These are phyloP conservation scores for Phasianus colchicus DNA, from an alignment of 2,113 vertebrate genomes.

Conservation along the genomic window DNA sequence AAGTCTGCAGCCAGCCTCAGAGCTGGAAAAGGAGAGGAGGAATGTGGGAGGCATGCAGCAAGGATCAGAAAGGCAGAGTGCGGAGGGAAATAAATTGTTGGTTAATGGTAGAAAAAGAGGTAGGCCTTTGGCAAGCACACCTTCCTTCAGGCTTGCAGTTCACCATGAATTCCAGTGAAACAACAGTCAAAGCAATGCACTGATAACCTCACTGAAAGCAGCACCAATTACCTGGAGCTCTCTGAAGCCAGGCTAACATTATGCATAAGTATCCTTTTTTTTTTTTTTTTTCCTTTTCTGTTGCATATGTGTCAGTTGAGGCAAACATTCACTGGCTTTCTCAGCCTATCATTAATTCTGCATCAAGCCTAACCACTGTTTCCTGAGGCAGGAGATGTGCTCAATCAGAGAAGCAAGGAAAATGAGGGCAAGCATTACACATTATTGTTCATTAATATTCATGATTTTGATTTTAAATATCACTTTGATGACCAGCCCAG, in stretches of 20 bases:
- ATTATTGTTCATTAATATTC: not conserved
- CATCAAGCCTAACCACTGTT: not conserved
- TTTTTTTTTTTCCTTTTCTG: not conserved
- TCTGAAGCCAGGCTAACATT: not conserved
- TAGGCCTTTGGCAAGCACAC: accelerated
- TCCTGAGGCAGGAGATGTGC: not conserved
- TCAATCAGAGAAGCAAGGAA: not conserved
- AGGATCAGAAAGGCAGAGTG: not conserved
- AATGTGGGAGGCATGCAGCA: not conserved
- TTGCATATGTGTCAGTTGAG: not conserved
- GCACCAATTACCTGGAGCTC: not conserved
- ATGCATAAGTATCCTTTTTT: not conserved
- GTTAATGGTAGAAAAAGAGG: not conserved
- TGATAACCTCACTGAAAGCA: not conserved
- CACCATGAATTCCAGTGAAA: not conserved
- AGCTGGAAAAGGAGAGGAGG: not conserved
- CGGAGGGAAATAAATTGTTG: not conserved
- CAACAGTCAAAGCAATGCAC: not conserved
- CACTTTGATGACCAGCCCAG: not conserved
- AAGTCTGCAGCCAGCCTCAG: not conserved
- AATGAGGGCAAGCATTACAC: not conserved
- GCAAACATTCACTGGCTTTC: not conserved
- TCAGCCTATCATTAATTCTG: not conserved
- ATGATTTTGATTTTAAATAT: not conserved
- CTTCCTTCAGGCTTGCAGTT: not conserved